Base-by-base conservation (phyloP, 2,888 invertebrate species). In the Prenolepis imparis region DNA sequence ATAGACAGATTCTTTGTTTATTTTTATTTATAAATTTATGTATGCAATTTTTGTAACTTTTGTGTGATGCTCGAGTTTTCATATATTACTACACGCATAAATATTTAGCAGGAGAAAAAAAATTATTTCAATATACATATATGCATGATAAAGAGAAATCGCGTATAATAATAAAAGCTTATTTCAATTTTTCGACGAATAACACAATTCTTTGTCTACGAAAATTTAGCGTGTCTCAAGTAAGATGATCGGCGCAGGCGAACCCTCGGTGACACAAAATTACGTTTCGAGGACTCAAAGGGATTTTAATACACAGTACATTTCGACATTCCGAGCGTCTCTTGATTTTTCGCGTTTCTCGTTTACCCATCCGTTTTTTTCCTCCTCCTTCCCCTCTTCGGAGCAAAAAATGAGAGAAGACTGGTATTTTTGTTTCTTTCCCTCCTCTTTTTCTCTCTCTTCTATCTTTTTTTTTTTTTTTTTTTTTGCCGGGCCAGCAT, bases 351-450 rank as follows among this genome's bases (percentile, higher is more conserved):
- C 85, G 59, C 86, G 86, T 87, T 85, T 87, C 90, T 89, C 87
- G 87, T 89, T 87, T 89, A 86, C 82, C 81, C 85, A 72, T 82
- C 75, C 83, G 82, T 88, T 88, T 88, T 86, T 85, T 75, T 78
- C 32, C 67, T 64, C 55, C 77, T 59, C 75, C 83, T 44, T 73
- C 78, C 63, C 68, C 68, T 36, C 32, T 63, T 73, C 61, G 74
- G 12, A 55, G 66, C 83, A 82, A 81, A 73, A n/a, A 84, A 44
- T 44, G 9, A 73, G 81, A 85, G 21, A 48, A 72, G 83, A 72
- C 84, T 80, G 83, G 74, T 88, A 92, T 88, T 91, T 92, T 92
- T 90, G 88, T 91, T 90, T 89, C 87, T 91, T 90, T 89, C 87
- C 85, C 74, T 86, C 72, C 73, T 41, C 44, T 21, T 9, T 57